These are phyloP conservation scores for Wiebesia pumilae DNA, from an alignment of 1,140 invertebrate genomes.

Conservation along the genomic window DNA sequence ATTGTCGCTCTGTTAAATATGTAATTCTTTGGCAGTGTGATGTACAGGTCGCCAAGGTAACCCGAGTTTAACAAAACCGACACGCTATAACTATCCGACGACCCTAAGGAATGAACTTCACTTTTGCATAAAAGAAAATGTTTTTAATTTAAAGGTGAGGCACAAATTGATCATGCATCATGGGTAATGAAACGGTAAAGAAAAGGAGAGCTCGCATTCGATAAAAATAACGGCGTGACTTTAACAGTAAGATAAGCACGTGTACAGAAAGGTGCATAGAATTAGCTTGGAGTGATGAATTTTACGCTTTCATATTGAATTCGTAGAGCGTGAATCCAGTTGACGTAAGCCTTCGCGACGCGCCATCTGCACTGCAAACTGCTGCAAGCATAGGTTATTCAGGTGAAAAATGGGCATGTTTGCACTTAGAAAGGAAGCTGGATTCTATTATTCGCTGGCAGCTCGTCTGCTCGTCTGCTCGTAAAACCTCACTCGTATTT, in stretches of 20 bases:
- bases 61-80: background rate
- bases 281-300: background rate
- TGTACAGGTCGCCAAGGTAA: too few species aligned
- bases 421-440: slow-evolving; percentile 7
- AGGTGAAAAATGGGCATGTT: background rate
- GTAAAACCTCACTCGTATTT: slow-evolving; percentile 29
- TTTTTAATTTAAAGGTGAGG: too few species aligned
- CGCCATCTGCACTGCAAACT: background rate
- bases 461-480: slow-evolving; percentile 22
- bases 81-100: background rate
- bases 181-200: background rate
- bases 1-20: too few species aligned
- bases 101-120: too few species aligned
- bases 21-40: too few species aligned
- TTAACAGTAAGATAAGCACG: background rate
- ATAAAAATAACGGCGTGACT: background rate
- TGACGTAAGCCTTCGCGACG: background rate
- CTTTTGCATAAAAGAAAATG: too few species aligned
- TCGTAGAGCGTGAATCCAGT: background rate
- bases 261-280: background rate
- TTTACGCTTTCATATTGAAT: background rate
- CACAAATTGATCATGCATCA: too few species aligned
- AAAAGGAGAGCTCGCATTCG: too few species aligned
- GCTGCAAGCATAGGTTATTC: background rate
- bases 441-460: slow-evolving; percentile 1